These are phyloP conservation scores for Thamnophis elegans DNA, from an alignment of 2,797 vertebrate genomes.

Conservation along the genomic window DNA sequence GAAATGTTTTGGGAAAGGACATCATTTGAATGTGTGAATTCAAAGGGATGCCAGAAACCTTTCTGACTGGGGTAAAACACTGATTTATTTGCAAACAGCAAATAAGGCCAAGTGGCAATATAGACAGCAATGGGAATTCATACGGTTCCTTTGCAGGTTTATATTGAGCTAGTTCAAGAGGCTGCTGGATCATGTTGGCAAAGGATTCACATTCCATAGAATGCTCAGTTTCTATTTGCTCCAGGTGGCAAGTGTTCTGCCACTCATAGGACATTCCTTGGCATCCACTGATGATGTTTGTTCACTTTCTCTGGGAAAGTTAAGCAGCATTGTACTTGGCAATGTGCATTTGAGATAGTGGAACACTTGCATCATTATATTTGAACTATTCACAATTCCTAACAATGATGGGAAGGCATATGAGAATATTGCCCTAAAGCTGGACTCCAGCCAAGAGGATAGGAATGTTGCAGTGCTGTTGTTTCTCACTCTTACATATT, in stretches of 20 bases:
- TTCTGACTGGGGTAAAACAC: background rate
- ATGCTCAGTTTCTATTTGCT: constrained; percentile 53
- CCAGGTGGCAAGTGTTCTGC: constrained; percentile 43
- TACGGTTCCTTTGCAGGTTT: constrained; percentile 20
- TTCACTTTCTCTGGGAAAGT: constrained; percentile 58
- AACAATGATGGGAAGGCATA: background rate
- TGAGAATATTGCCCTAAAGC: background rate
- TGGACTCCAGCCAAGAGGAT: background rate
- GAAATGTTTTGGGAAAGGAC: background rate
- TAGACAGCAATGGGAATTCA: background rate
- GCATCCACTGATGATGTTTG: background rate
- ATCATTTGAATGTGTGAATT: background rate
- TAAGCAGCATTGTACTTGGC: constrained; percentile 47
- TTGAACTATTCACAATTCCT: background rate
- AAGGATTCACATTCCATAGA: constrained; percentile 1
- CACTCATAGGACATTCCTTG: constrained; percentile 41
- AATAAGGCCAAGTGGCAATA: constrained; percentile 4
- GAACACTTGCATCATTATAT: constrained; percentile 22
- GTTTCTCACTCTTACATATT: background rate
- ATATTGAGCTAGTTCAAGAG: constrained; percentile 12
- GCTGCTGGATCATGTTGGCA: constrained; percentile 31
- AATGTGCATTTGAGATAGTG: constrained; percentile 7
- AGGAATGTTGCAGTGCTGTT: background rate
- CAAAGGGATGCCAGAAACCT: background rate
- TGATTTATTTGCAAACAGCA: rapidly evolving